These are phyloP conservation scores for Neelides sp. DNA, from an alignment of 1,140 invertebrate genomes.

Conservation along the genomic window DNA sequence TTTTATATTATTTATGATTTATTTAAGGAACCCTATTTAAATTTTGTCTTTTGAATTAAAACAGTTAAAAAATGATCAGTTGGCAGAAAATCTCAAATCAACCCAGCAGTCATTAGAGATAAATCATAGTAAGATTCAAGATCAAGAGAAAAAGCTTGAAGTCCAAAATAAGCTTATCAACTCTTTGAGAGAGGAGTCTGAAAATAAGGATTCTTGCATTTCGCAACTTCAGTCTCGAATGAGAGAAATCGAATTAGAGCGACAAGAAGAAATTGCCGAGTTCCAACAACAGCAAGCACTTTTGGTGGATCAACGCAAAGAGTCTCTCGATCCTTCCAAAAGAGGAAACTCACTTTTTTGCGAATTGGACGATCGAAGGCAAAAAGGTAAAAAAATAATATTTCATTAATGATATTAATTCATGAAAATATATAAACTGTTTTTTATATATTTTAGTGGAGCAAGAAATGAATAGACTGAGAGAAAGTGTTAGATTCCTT, in stretches of 20 bases:
- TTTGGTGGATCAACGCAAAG: constrained; percentile 3
- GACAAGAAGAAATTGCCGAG: constrained; percentile 16
- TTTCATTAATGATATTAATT: neutral
- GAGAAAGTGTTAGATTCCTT: constrained; percentile 9
- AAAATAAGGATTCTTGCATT: constrained; percentile 12
- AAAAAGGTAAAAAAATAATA: constrained; percentile 5
- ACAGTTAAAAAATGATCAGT: constrained; percentile 11
- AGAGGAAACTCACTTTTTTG: constrained; percentile 24
- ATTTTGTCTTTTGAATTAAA: neutral
- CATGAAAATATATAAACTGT: neutral
- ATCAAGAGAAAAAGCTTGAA: neutral
- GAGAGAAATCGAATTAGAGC: constrained; percentile 17
- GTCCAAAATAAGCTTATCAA: neutral
- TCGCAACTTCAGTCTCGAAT: constrained; percentile 10
- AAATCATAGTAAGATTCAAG: constrained; percentile 11
- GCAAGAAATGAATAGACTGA: constrained; percentile 13
- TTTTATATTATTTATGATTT: neutral
- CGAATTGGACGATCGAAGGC: constrained; percentile 20
- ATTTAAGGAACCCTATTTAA: neutral
- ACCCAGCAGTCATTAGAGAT: constrained; percentile 6
- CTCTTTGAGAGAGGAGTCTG: constrained; percentile 9
- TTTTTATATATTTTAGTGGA: constrained; percentile 16
- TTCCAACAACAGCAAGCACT: constrained; percentile 11
- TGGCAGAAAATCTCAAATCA: constrained; percentile 9
- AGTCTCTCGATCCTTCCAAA: constrained; percentile 11